Base-by-base conservation (phyloP, 2,113 vertebrate genomes). In the Mus pahari region DNA sequence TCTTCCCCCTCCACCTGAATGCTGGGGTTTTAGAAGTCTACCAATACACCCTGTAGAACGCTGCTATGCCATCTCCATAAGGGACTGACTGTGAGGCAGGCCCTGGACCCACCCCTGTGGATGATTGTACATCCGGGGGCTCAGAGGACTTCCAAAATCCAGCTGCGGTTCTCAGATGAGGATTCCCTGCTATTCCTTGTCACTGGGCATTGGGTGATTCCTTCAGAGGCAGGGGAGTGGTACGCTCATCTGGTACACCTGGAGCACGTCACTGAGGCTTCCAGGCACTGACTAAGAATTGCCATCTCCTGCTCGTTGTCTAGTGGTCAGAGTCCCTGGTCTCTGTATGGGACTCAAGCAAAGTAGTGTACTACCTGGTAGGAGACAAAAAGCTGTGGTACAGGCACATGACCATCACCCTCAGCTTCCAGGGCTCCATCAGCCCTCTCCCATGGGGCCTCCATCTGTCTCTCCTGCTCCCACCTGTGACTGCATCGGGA, bases 171-270 rank as follows among this genome's bases (percentile, higher is more conserved):
- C 33, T 45, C 58, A 31, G 31, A 36, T 31, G 28, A 16, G n/a
- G 36, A n/a, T 17, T 16, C 11, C 22, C 68, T 5, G 0, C 24
- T n/a, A 9, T 1, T 0, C 58, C 7, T 68, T 3, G 8, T 79
- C 48, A 3, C 2, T 1, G 14, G 79, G 7, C 20, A 0, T 3
- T 6, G 1, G 17, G 39, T 24, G 1, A 0, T 31, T 13, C 26
- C 31, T n/a, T 48, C 10, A 48, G 86, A n/a, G 26, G 4, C 31
- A 39, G 60, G 53, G 3, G 82, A 71, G n/a, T 7, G 0, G 24
- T 26, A 0, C 42, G 5, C 10, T 3, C 33, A 2, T 36, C 42
- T 11, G 0, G 13, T 78, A 48, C 39, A 9, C 16, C 81, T 42
- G 0, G 58, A 64, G 20, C 36, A 64, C 75, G 58, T 84, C 64